Evolutionary conservation across 2,113 vertebrate genomes (phyloP).

Genomic region (Isurus oxyrinchus): DNA sequence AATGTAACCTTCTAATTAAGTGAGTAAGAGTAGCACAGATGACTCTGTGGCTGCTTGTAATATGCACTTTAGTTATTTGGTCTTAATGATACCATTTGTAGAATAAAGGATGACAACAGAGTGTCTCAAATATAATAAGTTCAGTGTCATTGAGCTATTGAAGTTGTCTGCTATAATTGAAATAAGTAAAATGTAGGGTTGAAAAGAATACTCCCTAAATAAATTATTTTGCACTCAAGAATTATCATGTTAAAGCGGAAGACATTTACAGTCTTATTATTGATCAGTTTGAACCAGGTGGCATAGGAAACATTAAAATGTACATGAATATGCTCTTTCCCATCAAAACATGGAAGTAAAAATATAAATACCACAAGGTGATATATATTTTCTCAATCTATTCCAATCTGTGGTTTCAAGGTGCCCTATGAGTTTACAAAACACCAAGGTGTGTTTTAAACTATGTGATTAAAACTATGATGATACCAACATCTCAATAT

Average conservation of each 20-base stretch:
- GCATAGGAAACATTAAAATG: neutral
- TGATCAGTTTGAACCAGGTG: neutral
- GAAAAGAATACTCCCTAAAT: neutral
- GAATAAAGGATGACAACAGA: neutral
- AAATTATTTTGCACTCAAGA: constrained; percentile 10
- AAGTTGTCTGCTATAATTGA: neutral
- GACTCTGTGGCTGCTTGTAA: neutral
- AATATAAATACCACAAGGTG: neutral
- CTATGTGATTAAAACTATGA: too few species aligned
- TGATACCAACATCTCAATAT: neutral
- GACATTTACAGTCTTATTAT: neutral
- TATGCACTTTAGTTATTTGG: constrained; percentile 28
- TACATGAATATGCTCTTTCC: neutral
- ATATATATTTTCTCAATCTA: neutral
- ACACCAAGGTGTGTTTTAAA: neutral
- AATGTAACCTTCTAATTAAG: neutral
- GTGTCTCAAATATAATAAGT: neutral
- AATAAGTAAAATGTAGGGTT: neutral
- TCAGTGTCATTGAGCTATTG: neutral
- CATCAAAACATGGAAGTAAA: neutral
- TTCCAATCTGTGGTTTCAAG: neutral
- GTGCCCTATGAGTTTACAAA: neutral
- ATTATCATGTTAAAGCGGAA: neutral
- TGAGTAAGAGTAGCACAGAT: neutral
- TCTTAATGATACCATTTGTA: neutral